Evolutionary conservation across 2,113 vertebrate genomes (phyloP).

Genomic region (Laticauda laticaudata): DNA sequence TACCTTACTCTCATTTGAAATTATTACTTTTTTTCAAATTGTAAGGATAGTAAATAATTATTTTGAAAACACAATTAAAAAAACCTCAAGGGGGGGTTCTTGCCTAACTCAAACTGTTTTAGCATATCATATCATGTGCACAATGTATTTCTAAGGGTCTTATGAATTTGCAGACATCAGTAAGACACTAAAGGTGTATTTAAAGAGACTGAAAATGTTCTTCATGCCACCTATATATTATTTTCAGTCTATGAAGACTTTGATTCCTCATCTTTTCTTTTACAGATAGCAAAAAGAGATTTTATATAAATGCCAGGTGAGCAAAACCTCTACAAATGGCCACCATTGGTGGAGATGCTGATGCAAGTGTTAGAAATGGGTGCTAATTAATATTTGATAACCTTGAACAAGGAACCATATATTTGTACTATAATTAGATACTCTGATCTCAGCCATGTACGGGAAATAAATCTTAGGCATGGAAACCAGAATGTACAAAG

Average conservation of each 20-base stretch:
- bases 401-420: not conserved
- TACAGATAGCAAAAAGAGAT: not conserved
- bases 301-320: not conserved
- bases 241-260: not conserved
- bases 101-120: not conserved
- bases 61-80: not conserved
- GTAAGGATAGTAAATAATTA: not conserved
- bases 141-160: not conserved
- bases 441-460: not conserved
- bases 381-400: not conserved
- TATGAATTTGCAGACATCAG: not conserved
- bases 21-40: not conserved
- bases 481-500: not conserved
- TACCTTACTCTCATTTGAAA: not conserved
- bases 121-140: not conserved
- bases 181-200: not conserved
- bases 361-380: not conserved
- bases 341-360: not conserved
- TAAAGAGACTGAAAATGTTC: not conserved
- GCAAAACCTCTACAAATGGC: not conserved
- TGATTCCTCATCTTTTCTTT: not conserved
- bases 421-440: not conserved
- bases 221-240: not conserved
- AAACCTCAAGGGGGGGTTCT: not conserved
- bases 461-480: not conserved